Base-by-base conservation (phyloP, 2,113 vertebrate species). In the Poicephalus meyeri region DNA sequence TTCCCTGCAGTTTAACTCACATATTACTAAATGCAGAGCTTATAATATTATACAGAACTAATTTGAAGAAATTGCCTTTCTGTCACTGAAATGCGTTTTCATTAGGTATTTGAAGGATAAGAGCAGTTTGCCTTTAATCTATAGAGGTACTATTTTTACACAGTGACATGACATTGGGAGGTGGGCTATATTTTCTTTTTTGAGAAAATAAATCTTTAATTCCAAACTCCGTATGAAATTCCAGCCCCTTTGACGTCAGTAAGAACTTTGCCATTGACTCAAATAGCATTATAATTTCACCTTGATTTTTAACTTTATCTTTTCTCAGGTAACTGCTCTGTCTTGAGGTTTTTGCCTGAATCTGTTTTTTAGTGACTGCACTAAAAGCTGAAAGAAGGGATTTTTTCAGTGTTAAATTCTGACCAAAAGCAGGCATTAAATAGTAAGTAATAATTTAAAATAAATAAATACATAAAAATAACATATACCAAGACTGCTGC, bases 41-140 rank as follows among this genome's bases (percentile, higher is more conserved):
- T 69, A 86, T 60, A 89, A 74, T 73, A 53, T 44, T 80, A 44
- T 37, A 23, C 47, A 35, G 28, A 49, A 41, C n/a, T 77, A 77
- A 84, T 86, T 85, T 97, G 53, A 3, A 6, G 46, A 61, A 82
- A 96, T 91, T 81, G 35, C 42, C 94, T 95, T 88, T 91, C 26
- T 94, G 76, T 86, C 91, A 55, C 41, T 72, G 63, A 95, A 96
- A 79, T 96, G 39, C 64, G 13, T 82, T 97, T 98, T 94, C 61
- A 89, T 93, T 89, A 68, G 42, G 7, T 46, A 70, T 64, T 64
- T 56, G 61, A 96, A 91, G 84, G 77, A 69, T 96, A 86, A 31
- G 66, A 86, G 16, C 28, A 47, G 61, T 87, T 91, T 91, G 31
- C 19, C 19, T 86, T 74, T 91, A 91, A 65, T 91, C 20, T 80